phyloP scores from a whole-genome alignment of 2,888 invertebrate species.

The Lottia gigantea region DNA sequence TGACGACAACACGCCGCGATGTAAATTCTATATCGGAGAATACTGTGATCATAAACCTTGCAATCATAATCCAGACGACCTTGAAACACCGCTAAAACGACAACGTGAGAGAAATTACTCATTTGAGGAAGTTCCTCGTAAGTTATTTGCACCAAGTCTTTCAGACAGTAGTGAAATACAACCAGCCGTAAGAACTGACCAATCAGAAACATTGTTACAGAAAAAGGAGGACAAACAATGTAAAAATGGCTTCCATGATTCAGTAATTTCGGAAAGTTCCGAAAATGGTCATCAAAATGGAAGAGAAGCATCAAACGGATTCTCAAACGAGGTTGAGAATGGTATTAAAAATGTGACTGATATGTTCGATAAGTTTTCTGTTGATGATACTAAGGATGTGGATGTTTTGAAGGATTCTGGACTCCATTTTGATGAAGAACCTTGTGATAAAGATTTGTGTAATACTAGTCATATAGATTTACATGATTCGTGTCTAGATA shows the following conservation, averaged over 20 bases:
- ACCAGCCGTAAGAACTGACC: constrained; percentile 4
- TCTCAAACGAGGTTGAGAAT: background rate
- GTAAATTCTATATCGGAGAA: constrained; percentile 52
- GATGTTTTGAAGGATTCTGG: background rate
- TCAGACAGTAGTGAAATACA: constrained; percentile 11
- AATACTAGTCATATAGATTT: constrained; percentile 5
- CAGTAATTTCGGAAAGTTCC: background rate
- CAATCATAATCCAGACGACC: background rate
- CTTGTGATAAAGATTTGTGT: constrained; percentile 2
- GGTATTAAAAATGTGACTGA: background rate
- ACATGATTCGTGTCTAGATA: background rate
- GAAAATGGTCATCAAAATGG: background rate
- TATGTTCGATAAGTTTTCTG: background rate
- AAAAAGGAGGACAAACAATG: background rate
- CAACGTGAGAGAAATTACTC: constrained; percentile 14
- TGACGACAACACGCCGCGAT: constrained; percentile 35
- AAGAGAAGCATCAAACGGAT: background rate
- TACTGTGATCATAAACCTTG: constrained; percentile 4
- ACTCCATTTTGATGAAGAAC: background rate
- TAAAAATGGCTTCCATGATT: background rate
- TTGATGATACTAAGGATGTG: background rate
- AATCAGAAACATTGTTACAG: background rate
- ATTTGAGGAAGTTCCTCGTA: background rate
- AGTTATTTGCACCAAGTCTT: constrained; percentile 6
- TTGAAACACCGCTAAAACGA: background rate